Conservation (phyloP, 2,113 vertebrate species). For the Malurus elegans region DNA sequence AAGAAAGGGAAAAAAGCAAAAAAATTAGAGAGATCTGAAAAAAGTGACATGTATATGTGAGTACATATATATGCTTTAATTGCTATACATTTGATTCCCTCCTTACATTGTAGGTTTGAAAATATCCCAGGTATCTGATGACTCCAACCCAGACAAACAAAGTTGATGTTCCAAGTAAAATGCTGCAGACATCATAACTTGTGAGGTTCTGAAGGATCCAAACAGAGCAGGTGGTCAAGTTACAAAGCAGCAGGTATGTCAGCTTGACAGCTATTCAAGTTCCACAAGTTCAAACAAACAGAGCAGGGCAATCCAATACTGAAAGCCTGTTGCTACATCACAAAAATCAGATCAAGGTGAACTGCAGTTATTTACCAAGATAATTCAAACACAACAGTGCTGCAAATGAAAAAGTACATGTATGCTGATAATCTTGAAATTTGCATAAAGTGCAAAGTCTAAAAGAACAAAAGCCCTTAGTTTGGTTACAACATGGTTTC, state of each 20-base stretch:
- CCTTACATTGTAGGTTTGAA: constrained; percentile 95
- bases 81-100: neutral
- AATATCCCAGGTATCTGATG: constrained; percentile 95
- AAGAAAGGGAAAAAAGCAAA: neutral
- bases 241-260: neutral
- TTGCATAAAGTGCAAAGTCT: neutral
- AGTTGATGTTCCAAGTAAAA: constrained; percentile 93
- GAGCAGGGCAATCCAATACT: neutral
- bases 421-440: neutral
- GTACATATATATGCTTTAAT: neutral
- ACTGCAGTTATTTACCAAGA: neutral
- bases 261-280: neutral
- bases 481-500: neutral
- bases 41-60: neutral
- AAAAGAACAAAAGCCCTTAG: neutral
- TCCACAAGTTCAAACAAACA: constrained; percentile 1
- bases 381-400: neutral
- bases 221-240: neutral
- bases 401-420: neutral
- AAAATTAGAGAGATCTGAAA: neutral
- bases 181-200: constrained; percentile 94
- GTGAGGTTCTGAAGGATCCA: constrained; percentile 82
- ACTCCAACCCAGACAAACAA: constrained; percentile 93
- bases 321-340: neutral
- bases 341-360: neutral